phyloP scores from a whole-genome alignment of 2,888 invertebrate species.

The Folsomia manolachei region DNA sequence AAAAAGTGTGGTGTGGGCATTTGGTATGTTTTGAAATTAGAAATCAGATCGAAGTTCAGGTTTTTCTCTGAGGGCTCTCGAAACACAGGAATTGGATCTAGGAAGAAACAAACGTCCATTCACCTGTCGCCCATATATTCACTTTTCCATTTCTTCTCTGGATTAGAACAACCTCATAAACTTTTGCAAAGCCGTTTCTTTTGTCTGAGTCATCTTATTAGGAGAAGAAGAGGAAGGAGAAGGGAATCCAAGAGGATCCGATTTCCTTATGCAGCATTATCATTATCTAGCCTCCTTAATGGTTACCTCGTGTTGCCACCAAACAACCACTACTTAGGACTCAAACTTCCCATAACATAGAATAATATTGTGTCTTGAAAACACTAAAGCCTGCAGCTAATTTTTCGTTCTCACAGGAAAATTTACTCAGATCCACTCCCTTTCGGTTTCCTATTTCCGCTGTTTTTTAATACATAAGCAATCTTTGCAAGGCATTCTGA shows the following conservation, averaged over 20 bases:
- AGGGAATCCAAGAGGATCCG: background rate
- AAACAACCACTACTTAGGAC: background rate
- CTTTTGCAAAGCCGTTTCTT: background rate
- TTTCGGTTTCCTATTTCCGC: too few relatives aligned
- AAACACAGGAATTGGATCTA: background rate
- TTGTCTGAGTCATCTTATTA: background rate
- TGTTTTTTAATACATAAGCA: too few relatives aligned
- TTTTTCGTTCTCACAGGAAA: constrained; percentile 2
- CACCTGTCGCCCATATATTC: constrained; percentile 11
- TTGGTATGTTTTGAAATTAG: background rate
- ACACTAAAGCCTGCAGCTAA: background rate
- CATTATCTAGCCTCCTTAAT: background rate
- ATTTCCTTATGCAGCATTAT: background rate
- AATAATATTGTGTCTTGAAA: background rate
- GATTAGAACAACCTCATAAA: constrained; percentile 8
- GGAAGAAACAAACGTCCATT: background rate
- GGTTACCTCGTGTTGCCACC: background rate
- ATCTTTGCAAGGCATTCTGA: too few relatives aligned
- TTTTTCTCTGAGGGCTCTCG: background rate
- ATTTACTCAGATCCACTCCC: too few relatives aligned
- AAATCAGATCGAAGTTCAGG: background rate
- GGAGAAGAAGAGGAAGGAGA: background rate
- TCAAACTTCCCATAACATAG: background rate
- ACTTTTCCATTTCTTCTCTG: background rate
- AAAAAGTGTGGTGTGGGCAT: background rate